A percentile compares a stretch with the other conserved stretches of the same genome.
Conservation (phyloP, 2,113 vertebrate species). For the Colinus virginianus region DNA sequence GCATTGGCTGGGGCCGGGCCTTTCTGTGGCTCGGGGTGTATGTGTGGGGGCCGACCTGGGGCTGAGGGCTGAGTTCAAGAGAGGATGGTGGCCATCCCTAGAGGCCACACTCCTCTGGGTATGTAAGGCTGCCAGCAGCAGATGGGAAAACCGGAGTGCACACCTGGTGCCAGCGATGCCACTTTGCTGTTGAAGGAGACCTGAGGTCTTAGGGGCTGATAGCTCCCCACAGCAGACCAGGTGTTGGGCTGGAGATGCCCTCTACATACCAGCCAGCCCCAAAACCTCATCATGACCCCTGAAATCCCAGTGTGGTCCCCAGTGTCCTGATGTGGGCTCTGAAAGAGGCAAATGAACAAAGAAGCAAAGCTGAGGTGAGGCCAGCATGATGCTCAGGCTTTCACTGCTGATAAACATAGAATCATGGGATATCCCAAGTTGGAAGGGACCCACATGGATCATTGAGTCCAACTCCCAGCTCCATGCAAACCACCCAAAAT, state of each 20-base stretch:
- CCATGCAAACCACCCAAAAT: too few species aligned
- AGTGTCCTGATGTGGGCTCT: neutral
- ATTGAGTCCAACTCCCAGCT: too few species aligned
- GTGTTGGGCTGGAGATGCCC: neutral
- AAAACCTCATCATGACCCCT: neutral
- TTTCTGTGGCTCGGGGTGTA: neutral
- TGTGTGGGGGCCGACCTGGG: neutral
- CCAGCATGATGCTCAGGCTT: neutral
- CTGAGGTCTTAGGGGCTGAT: neutral
- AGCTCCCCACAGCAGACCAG: neutral
- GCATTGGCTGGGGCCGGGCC: neutral
- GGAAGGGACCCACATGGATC: too few species aligned
- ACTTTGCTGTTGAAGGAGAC: neutral
- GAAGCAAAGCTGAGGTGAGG: neutral
- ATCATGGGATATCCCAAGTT: too few species aligned
- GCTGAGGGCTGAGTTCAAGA: accelerated
- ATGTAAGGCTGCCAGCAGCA: neutral
- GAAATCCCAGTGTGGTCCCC: neutral
- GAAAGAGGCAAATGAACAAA: neutral
- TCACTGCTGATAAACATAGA: neutral
- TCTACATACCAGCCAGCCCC: neutral
- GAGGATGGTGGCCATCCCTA: neutral
- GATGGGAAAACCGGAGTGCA: neutral
- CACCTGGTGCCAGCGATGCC: neutral
- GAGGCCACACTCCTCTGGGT: neutral